Percentiles rank a stretch among this genome's conserved stretches.
phyloP scores from a whole-genome alignment of 1,140 invertebrate genomes.

The Dendroctonus valens region DNA sequence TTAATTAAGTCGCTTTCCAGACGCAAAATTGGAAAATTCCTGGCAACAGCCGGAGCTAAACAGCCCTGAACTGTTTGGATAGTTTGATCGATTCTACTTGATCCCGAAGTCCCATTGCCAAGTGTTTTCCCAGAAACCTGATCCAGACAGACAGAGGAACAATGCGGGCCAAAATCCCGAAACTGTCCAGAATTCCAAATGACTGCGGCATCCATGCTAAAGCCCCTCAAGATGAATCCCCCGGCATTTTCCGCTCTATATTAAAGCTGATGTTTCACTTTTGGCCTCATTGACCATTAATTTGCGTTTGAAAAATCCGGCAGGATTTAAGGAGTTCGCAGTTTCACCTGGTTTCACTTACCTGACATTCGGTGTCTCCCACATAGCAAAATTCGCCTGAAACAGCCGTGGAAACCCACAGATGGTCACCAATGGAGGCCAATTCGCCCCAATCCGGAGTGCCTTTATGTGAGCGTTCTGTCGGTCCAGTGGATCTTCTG shows the following conservation, averaged over 20 bases:
- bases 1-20: too few relatives aligned
- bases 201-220: background rate
- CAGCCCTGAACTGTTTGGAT: too few relatives aligned
- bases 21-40: too few relatives aligned
- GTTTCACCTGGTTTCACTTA: slow-evolving; percentile 55
- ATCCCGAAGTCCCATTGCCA: too few relatives aligned
- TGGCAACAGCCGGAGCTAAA: too few relatives aligned
- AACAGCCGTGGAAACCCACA: slow-evolving; percentile 81
- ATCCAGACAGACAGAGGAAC: too few relatives aligned
- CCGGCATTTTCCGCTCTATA: background rate
- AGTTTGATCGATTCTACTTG: too few relatives aligned
- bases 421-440: slow-evolving; percentile 80
- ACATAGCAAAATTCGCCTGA: slow-evolving; percentile 93
- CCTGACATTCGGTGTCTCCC: slow-evolving; percentile 82
- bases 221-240: background rate
- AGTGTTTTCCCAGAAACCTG: too few relatives aligned
- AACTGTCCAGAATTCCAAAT: background rate
- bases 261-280: background rate
- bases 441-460: slow-evolving; percentile 80
- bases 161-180: too few relatives aligned
- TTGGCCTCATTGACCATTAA: background rate
- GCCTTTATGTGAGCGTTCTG: slow-evolving; percentile 63
- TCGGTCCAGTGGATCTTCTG: slow-evolving; percentile 55
- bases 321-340: too few relatives aligned
- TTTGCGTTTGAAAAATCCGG: too few relatives aligned